Percentiles rank a stretch among this genome's conserved stretches.
phyloP scores from a whole-genome alignment of 2,797 vertebrate genomes.

The Arctocebus calabarensis region DNA sequence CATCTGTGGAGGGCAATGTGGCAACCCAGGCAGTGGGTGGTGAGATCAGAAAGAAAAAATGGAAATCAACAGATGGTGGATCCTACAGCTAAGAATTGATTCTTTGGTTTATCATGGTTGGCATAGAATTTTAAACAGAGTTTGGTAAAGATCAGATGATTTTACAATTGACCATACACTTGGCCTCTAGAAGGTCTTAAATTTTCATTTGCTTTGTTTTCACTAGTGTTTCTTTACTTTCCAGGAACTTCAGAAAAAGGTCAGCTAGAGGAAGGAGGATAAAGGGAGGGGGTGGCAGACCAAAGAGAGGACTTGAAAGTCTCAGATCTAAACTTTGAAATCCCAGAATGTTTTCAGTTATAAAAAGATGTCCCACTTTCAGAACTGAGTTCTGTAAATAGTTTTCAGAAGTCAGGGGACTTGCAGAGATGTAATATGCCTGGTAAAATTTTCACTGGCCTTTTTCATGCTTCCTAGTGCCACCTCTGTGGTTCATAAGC shows the following conservation, averaged over 20 bases:
- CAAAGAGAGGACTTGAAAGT: constrained; percentile 19
- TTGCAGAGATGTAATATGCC: constrained; percentile 29
- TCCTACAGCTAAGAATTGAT: background rate
- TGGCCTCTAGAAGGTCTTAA: background rate
- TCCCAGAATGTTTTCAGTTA: constrained; percentile 56
- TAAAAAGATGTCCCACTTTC: constrained; percentile 64
- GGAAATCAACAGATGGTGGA: background rate
- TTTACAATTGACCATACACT: background rate
- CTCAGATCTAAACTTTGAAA: constrained; percentile 40
- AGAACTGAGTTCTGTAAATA: constrained; percentile 50
- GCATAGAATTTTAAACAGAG: constrained; percentile 27
- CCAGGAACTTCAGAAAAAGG: background rate
- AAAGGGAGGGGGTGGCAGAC: background rate
- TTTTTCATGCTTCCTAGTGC: background rate
- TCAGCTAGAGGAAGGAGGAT: background rate
- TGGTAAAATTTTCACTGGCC: constrained; percentile 3
- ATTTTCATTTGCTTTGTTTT: constrained; percentile 21
- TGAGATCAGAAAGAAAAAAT: constrained; percentile 13
- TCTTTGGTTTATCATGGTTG: background rate
- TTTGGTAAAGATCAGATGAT: background rate
- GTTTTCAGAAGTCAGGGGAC: constrained; percentile 1
- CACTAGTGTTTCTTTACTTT: background rate
- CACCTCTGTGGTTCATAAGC: background rate
- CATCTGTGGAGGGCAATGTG: background rate
- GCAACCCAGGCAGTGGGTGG: background rate